A percentile compares a stretch with the other conserved stretches of the same genome.
phyloP scores from a whole-genome alignment of 2,888 invertebrate species.

The Ametastegia equiseti region DNA sequence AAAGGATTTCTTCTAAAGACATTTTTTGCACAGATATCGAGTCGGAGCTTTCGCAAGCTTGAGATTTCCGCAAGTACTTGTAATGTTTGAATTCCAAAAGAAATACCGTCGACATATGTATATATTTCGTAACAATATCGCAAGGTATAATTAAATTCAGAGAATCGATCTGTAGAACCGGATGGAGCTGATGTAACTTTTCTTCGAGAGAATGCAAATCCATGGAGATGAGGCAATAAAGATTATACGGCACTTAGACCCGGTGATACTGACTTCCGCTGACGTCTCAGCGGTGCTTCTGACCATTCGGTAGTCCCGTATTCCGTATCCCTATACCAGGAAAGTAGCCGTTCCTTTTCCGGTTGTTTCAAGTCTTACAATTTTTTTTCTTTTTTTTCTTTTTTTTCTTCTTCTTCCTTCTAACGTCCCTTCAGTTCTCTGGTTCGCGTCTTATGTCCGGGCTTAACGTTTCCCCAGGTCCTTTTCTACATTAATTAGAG shows the following conservation, averaged over 20 bases:
- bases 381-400: not conserved
- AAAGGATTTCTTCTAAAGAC: not conserved
- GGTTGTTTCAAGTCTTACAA: not conserved
- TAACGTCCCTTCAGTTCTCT: no score
- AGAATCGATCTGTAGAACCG: not conserved
- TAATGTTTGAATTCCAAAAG: not conserved
- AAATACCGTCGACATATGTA: not conserved
- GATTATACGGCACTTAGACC: constrained; percentile 10
- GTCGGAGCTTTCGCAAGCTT: not conserved
- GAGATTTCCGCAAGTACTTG: not conserved
- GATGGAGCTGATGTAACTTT: not conserved
- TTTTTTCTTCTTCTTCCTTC: not conserved
- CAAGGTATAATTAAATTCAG: not conserved
- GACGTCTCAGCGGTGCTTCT: not conserved
- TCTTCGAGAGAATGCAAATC: constrained; percentile 2
- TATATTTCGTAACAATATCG: not conserved
- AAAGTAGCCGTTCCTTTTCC: not conserved
- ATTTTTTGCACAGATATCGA: not conserved
- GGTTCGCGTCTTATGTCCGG: not conserved
- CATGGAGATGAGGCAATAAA: constrained; percentile 34
- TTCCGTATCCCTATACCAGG: not conserved
- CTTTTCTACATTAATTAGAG: constrained; percentile 34
- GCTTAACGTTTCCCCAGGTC: constrained; percentile 21
- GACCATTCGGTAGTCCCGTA: constrained; percentile 12
- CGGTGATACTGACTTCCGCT: constrained; percentile 3